Evolutionary conservation across 2,888 invertebrate species (phyloP).

Genomic region (Helicoverpa assulta): DNA sequence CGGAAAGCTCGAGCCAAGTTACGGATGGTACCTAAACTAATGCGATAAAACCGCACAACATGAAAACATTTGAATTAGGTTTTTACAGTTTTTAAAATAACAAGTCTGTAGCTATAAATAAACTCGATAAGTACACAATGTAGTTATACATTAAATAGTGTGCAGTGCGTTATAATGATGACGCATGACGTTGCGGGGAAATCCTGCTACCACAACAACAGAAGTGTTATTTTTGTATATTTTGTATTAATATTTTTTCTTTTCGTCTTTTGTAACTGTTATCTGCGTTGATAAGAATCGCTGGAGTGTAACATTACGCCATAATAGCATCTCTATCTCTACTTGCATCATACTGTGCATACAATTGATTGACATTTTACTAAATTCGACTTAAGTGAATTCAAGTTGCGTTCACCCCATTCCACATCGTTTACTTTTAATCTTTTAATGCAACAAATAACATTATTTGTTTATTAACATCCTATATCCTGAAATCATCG

Average conservation of each 20-base stretch:
- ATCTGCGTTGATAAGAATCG: constrained; percentile 27
- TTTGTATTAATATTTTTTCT: constrained; percentile 3
- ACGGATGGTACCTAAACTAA: background rate
- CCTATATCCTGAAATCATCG: too few relatives aligned
- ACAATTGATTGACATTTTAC: too few relatives aligned
- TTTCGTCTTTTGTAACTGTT: constrained; percentile 19
- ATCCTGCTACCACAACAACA: constrained; percentile 41
- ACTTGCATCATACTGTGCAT: too few relatives aligned
- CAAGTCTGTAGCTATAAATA: constrained; percentile 34
- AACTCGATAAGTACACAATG: constrained; percentile 11
- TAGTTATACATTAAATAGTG: constrained; percentile 9
- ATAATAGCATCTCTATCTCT: background rate
- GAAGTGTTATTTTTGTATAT: constrained; percentile 12
- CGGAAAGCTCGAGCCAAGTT: background rate
- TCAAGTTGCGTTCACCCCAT: too few relatives aligned
- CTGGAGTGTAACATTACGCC: background rate
- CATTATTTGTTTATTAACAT: too few relatives aligned
- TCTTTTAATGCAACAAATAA: too few relatives aligned
- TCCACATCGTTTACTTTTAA: too few relatives aligned
- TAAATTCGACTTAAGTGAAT: too few relatives aligned
- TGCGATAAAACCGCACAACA: constrained; percentile 1
- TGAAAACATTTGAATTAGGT: constrained; percentile 6
- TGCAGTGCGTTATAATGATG: constrained; percentile 24
- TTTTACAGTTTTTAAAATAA: constrained; percentile 44
- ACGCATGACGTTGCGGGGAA: constrained; percentile 42